These are phyloP conservation scores for Ophraella communa DNA, from an alignment of 2,888 invertebrate species.

Conservation along the genomic window DNA sequence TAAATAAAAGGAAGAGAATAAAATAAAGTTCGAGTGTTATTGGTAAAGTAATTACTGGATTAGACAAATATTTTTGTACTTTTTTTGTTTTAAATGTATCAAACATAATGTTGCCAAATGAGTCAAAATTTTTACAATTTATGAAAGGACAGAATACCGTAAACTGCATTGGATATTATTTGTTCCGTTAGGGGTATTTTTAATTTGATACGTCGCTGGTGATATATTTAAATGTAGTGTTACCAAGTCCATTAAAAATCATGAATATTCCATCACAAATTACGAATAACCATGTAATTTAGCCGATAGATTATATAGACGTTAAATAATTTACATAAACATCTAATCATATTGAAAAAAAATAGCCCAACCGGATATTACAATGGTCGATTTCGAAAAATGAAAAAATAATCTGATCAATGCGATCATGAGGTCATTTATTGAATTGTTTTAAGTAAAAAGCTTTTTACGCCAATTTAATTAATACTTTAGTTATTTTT, in stretches of 20 bases:
- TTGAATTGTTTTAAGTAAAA: constrained; percentile 9
- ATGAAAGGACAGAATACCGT: too few species aligned
- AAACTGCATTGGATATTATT: too few species aligned
- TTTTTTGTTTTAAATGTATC: too few species aligned
- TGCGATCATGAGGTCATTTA: constrained; percentile 1
- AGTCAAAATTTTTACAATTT: too few species aligned
- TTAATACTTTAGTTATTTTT: too few species aligned
- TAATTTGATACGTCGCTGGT: constrained; percentile 18
- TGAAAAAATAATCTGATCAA: constrained; percentile 23
- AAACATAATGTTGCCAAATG: too few species aligned
- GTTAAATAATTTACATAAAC: constrained; percentile 35
- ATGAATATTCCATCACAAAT: constrained; percentile 41
- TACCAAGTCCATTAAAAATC: constrained; percentile 38
- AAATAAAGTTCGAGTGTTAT: too few species aligned
- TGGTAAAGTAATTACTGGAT: too few species aligned
- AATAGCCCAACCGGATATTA: constrained; percentile 31
- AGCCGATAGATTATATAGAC: constrained; percentile 37
- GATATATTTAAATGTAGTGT: constrained; percentile 38
- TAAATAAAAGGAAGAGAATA: too few species aligned
- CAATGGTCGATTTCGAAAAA: constrained; percentile 20
- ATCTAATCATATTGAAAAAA: constrained; percentile 36
- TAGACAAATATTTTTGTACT: too few species aligned
- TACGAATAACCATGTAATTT: constrained; percentile 39
- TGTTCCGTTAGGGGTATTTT: neutral
- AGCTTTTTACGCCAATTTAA: neutral